Base-by-base conservation (phyloP, 2,888 invertebrate species). In the Patella caerulea region DNA sequence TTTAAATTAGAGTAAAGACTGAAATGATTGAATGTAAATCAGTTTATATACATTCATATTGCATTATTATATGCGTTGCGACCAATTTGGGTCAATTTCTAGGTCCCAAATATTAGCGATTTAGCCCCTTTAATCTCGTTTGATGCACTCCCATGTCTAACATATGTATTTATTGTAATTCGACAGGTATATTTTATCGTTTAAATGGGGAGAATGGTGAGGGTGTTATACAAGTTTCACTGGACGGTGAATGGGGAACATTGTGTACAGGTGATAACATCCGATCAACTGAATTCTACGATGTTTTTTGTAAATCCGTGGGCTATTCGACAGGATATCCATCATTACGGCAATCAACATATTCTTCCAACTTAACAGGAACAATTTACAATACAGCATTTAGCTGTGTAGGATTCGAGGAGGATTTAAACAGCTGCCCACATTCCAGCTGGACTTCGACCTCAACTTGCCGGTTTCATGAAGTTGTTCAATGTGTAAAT, bases 321-420 rank as follows among this genome's bases (percentile, higher is more conserved):
- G 65, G 65, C 1, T 65, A 65, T 65, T 4, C 65, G 5, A 24
- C 65, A 9, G 65, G 65, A 24, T 14, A 65, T 9, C 24, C 19
- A 24, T 19, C 11, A 24, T 65, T 24, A 3, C 19, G 24, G 3
- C 19, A 24, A 5, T 11, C 79, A 0, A 78, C 81, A 2, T 65
- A 71, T 15, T 69, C 74, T n/a, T 73, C 70, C 19, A 78, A 73
- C 59, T 72, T 69, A 34, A 75, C 78, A 15, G 86, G 86, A 1
- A 86, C 85, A 14, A 85, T 90, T 3, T 91, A 90, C 84, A 82
- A 84, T 73, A 82, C 85, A 9, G 82, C 82, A 73, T 81, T 88
- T 29, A 85, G 81, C 59, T 88, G 88, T 81, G 84, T 79, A 56
- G 88, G 88, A 0, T 78, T 79, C 9, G 88, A 88, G 76, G 72